These are phyloP conservation scores for Pituophis catenifer DNA, from an alignment of 2,113 vertebrate species.

Conservation along the genomic window DNA sequence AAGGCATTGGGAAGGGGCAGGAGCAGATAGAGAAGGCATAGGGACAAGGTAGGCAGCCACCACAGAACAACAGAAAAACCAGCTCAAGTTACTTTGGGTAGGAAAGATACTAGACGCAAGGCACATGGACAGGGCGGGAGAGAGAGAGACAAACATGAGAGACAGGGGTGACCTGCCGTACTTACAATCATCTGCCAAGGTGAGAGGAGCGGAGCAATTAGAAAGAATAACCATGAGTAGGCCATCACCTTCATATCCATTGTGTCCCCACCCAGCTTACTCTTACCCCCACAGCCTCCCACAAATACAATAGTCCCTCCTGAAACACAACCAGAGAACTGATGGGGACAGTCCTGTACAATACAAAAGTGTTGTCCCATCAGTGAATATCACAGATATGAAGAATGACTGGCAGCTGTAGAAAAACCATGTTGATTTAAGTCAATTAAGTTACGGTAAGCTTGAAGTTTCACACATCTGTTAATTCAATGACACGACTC, in stretches of 20 bases:
- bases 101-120: slow-evolving; percentile 70
- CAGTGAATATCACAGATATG: neutral
- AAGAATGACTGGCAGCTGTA: neutral
- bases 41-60: slow-evolving; percentile 76
- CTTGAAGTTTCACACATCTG: neutral
- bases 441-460: neutral
- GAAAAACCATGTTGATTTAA: neutral
- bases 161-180: slow-evolving; percentile 81
- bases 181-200: slow-evolving; percentile 99
- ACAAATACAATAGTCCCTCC: neutral
- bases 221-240: slow-evolving; percentile 64
- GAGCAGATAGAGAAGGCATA: slow-evolving; percentile 33
- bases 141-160: slow-evolving; percentile 83
- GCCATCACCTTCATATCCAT: slow-evolving; percentile 9
- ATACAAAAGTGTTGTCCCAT: neutral
- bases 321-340: neutral
- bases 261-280: neutral
- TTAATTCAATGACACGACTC: neutral
- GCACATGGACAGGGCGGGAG: slow-evolving; percentile 79
- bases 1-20: slow-evolving; percentile 30
- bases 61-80: slow-evolving; percentile 71
- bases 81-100: slow-evolving; percentile 64
- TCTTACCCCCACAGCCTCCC: neutral
- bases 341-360: neutral
- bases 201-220: slow-evolving; percentile 62